These are phyloP conservation scores for Tenodera sinensis DNA, from an alignment of 2,888 invertebrate species.

Conservation along the genomic window DNA sequence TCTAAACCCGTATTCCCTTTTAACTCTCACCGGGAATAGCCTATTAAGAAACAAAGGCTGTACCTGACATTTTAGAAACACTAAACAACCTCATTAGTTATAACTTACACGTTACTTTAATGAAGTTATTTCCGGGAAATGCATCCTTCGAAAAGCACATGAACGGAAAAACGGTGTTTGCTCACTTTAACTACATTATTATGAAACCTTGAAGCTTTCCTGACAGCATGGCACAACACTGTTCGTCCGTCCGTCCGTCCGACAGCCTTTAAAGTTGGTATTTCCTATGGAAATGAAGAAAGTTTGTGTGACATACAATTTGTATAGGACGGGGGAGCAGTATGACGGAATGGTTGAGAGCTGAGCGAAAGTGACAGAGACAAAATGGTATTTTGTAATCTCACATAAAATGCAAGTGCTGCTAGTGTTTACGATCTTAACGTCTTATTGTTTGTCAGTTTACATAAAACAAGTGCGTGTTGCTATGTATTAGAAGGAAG, in stretches of 20 bases:
- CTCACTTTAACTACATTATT: background rate
- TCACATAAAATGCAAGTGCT: too few relatives aligned
- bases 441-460: too few relatives aligned
- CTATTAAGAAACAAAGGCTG: too few relatives aligned
- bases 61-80: too few relatives aligned
- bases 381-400: too few relatives aligned
- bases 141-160: background rate
- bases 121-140: background rate
- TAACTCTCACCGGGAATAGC: too few relatives aligned
- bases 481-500: too few relatives aligned
- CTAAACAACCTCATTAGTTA: background rate
- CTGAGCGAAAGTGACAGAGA: too few relatives aligned
- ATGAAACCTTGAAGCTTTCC: background rate
- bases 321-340: background rate
- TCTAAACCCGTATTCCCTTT: too few relatives aligned
- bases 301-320: background rate
- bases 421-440: too few relatives aligned
- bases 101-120: background rate
- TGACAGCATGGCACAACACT: background rate
- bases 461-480: too few relatives aligned
- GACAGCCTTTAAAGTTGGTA: background rate
- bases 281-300: background rate
- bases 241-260: background rate
- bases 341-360: too few relatives aligned
- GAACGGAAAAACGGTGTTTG: background rate